These are phyloP conservation scores for Andricus curvator DNA, from an alignment of 2,888 invertebrate genomes.

Conservation along the genomic window DNA sequence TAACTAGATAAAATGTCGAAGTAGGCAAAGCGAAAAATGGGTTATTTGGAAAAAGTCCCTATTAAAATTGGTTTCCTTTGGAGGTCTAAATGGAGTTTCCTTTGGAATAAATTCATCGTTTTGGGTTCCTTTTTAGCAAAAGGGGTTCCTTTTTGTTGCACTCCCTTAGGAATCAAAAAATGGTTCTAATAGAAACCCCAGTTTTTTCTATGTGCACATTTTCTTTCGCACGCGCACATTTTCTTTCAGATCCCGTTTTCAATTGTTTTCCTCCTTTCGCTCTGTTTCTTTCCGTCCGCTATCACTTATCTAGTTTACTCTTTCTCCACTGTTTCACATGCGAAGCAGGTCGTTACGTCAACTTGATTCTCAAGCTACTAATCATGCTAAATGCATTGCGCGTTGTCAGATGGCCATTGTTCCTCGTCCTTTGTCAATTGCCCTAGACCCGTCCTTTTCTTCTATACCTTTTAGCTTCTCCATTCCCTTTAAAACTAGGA, in stretches of 20 bases:
- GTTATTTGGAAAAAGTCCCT: no score
- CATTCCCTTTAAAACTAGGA: not conserved
- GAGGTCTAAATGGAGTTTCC: no score
- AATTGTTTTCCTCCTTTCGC: constrained; percentile 3
- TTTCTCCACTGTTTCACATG: constrained; percentile 6
- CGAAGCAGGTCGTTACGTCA: constrained; percentile 43
- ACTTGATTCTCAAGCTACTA: constrained; percentile 53
- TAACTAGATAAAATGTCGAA: no score
- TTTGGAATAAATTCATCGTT: no score
- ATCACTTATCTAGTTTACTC: constrained; percentile 28
- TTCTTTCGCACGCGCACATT: not conserved
- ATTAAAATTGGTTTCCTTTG: no score
- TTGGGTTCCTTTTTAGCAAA: no score
- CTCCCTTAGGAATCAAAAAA: no score
- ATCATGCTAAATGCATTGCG: constrained; percentile 58
- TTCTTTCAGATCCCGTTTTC: not conserved
- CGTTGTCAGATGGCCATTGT: constrained; percentile 50
- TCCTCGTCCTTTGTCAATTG: constrained; percentile 52
- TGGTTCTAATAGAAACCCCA: no score
- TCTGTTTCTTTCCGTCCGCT: not conserved
- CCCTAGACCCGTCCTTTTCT: constrained; percentile 46
- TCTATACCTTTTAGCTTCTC: not conserved
- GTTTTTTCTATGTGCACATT: no score
- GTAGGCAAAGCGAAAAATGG: no score
- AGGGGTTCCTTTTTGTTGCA: no score